These are phyloP conservation scores for Lamproptera curius DNA, from an alignment of 2,888 invertebrate species.

Conservation along the genomic window DNA sequence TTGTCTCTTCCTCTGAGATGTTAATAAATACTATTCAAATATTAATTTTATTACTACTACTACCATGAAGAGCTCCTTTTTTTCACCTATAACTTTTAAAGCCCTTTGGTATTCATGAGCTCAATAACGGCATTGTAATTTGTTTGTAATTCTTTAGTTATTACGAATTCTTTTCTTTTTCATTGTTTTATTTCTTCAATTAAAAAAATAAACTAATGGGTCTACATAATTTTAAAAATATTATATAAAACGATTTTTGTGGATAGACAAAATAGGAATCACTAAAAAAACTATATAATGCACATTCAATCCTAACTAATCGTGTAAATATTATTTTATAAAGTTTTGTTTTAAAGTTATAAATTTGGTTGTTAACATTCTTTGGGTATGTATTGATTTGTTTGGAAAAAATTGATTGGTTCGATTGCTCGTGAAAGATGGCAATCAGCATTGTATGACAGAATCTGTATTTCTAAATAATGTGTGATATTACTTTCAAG, in stretches of 20 bases:
- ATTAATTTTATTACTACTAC: no score
- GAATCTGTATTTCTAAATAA: conserved; percentile 9
- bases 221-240: conserved; percentile 3
- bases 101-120: no score
- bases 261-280: not conserved
- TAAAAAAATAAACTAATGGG: conserved; percentile 17
- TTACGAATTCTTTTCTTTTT: no score
- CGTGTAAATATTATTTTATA: not conserved
- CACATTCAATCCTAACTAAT: not conserved
- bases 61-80: no score
- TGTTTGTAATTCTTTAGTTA: no score
- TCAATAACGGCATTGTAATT: no score
- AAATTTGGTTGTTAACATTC: not conserved
- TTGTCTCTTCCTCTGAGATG: no score
- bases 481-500: conserved; percentile 33
- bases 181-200: no score
- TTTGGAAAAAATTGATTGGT: conserved; percentile 8
- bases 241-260: not conserved
- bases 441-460: not conserved
- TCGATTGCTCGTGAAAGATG: conserved; percentile 2
- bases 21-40: no score
- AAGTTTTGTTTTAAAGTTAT: conserved; percentile 9
- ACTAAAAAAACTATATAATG: not conserved
- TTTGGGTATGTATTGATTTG: no score
- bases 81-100: no score